Evolutionary conservation across 2,797 vertebrate species (phyloP), one percentile per base, ranked within the genome.

Genomic region (Calcarius lapponicus): DNA sequence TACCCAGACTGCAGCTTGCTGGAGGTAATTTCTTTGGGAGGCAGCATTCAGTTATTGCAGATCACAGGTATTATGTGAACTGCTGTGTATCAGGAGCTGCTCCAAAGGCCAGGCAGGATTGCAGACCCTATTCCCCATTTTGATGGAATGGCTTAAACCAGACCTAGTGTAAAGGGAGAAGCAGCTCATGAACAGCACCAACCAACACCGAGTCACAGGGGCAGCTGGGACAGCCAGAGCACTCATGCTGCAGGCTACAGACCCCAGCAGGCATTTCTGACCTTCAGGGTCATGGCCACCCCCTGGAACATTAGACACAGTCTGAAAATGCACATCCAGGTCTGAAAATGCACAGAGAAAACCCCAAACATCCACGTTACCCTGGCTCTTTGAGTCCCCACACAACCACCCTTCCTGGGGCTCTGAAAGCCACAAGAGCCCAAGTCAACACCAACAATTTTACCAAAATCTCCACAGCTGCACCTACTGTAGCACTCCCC

Each of bases 161-260:
- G 26, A 38, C 9, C 8, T 5, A 7, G 24, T n/a, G 20, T 25
- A 32, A 57, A 29, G 71, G 20, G 47, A 72, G 50, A 67, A 61
- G 62, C 25, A 11, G 67, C 47, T 75, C 31, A 18, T 16, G 17
- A 61, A 65, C 31, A 70, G 38, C 9, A 61, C 34, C 57, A 84
- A 58, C 32, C 5, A 4, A 31, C 45, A 47, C 9, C 2, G 29
- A 65, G 58, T 38, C 74, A 43, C 0, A 0, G 7, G 7, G 15
- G 40, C 61, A 74, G 70, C 57, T 4, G 25, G 53, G 73, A 31
- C n/a, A 54, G 29, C 26, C 42, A 47, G 28, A 58, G 40, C 28
- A 21, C n/a, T 20, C 34, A 9, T 24, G 29, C 56, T 66, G 36
- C 51, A 54, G 61, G 32, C 48, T 17, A 18, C 17, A 50, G 38